Conservation (phyloP, 2,797 vertebrate species). For the Hirundo rustica region DNA sequence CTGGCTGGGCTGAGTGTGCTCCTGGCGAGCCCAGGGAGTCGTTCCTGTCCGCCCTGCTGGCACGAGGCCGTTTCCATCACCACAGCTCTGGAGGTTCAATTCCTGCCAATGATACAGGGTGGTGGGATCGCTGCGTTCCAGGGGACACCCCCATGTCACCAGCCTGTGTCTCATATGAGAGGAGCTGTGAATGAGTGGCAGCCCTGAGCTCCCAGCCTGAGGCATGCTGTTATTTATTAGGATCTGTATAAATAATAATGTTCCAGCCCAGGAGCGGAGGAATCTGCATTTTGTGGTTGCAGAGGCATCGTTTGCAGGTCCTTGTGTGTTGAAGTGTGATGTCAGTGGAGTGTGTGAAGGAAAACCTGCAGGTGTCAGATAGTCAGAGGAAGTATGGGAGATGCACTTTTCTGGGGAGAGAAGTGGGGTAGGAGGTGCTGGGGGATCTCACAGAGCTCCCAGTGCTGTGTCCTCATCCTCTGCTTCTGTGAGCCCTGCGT, state of each 20-base stretch:
- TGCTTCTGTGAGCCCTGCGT: background rate
- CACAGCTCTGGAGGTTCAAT: background rate
- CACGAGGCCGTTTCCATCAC: background rate
- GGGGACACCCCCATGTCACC: background rate
- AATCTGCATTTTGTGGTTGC: background rate
- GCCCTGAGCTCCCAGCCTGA: background rate
- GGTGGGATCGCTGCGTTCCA: background rate
- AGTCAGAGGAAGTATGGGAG: background rate
- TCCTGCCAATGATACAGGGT: fast-evolving
- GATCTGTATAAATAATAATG: background rate
- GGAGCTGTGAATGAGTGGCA: background rate
- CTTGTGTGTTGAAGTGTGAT: background rate
- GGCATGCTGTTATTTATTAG: background rate
- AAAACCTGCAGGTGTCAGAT: background rate
- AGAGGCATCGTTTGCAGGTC: background rate
- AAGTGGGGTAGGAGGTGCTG: background rate
- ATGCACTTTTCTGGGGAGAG: background rate
- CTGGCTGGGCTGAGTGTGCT: background rate
- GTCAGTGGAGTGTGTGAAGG: background rate
- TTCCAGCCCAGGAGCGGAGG: background rate
- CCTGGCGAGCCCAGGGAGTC: background rate
- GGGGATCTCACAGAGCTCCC: background rate
- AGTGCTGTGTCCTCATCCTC: background rate
- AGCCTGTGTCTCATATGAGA: fast-evolving
- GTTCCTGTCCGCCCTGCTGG: background rate